Evolutionary conservation across 1,140 invertebrate genomes (phyloP).

Genomic region (Sesamia nonagrioides): DNA sequence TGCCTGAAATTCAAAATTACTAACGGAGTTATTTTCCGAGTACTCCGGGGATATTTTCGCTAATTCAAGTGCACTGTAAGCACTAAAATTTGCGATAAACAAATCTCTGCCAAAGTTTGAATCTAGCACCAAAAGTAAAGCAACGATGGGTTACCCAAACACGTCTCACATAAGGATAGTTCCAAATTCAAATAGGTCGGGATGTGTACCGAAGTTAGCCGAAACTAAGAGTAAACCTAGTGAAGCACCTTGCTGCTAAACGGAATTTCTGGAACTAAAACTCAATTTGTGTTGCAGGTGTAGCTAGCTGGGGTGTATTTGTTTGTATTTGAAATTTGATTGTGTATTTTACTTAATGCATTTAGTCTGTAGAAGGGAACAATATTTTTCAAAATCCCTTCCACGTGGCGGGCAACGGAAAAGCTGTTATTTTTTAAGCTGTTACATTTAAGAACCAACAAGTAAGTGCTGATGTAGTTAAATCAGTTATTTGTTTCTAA

Average conservation of each 20-base stretch:
- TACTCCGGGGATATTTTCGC: background rate
- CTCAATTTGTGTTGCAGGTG: slow-evolving; percentile 11
- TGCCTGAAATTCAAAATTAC: background rate
- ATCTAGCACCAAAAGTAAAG: background rate
- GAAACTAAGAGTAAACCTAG: slow-evolving; percentile 4
- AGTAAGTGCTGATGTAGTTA: too few species aligned
- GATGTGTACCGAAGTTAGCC: slow-evolving; percentile 13
- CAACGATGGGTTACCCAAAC: slow-evolving; percentile 7
- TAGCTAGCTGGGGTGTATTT: background rate
- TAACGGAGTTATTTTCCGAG: background rate
- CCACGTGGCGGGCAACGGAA: too few species aligned
- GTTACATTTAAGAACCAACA: too few species aligned
- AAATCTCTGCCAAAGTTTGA: background rate
- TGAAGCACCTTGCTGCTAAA: slow-evolving; percentile 10
- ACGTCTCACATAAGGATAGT: slow-evolving; percentile 23
- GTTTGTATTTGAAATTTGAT: background rate
- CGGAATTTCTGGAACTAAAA: slow-evolving; percentile 11
- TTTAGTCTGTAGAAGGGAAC: background rate
- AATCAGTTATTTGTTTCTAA: too few species aligned
- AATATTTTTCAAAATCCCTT: background rate
- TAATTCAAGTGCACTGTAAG: background rate
- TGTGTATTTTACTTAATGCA: background rate
- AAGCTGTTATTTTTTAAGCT: too few species aligned
- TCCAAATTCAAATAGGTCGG: slow-evolving; percentile 25
- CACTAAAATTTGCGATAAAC: background rate